Evolutionary conservation across 2,888 invertebrate genomes (phyloP).

Genomic region (Diachrysia chrysitis): DNA sequence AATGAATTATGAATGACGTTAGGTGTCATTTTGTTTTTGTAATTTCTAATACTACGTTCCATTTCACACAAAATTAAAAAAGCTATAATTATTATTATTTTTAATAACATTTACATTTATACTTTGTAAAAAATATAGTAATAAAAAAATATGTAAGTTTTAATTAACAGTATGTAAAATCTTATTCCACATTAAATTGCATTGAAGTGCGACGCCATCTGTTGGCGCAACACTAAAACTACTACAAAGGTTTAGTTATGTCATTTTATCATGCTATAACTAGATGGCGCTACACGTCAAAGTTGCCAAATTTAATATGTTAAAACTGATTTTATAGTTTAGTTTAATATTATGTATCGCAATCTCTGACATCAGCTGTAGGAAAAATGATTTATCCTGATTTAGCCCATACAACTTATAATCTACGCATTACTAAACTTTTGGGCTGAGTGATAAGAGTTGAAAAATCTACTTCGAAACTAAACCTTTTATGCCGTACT

Average conservation of each 20-base stretch:
- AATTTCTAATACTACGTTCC: constrained; percentile 31
- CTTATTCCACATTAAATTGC: too few species aligned
- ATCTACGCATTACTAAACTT: background rate
- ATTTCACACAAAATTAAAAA: constrained; percentile 7
- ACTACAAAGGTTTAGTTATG: background rate
- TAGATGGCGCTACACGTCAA: constrained; percentile 27
- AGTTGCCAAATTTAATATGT: too few species aligned
- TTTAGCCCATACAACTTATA: background rate
- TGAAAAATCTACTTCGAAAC: background rate
- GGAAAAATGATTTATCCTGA: too few species aligned
- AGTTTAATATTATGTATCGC: too few species aligned
- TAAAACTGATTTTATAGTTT: too few species aligned
- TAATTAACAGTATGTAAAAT: too few species aligned
- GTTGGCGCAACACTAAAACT: background rate
- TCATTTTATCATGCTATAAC: background rate
- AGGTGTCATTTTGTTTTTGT: constrained; percentile 51
- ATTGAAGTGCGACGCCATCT: background rate
- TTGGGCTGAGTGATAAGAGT: background rate
- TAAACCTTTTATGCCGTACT: constrained; percentile 1
- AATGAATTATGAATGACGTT: constrained; percentile 60
- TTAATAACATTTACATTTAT: background rate
- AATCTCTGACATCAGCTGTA: too few species aligned
- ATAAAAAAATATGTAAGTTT: too few species aligned
- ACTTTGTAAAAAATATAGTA: too few species aligned
- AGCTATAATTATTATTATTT: background rate